Base-by-base conservation (phyloP, 2,888 invertebrate species). In the Phengaris arion region DNA sequence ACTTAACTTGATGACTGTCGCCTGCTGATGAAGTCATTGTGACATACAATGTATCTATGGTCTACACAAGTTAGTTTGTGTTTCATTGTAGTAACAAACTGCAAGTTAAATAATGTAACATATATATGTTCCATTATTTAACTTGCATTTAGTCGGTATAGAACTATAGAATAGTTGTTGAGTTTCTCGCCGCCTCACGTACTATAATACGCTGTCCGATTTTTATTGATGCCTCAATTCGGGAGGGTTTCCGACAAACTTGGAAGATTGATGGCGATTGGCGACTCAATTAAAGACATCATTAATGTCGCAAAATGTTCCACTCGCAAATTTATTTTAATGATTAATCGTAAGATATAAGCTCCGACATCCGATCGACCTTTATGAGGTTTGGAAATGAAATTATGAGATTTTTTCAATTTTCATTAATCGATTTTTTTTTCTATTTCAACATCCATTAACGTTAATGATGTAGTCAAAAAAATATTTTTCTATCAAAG, bases 261-360 rank as follows among this genome's bases (percentile, higher is more conserved):
- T 5, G 10, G 70, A 22, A 70, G 70, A 70, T 70, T 70, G 51
- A 70, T 70, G 70, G 51, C 10, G 48, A 15, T 2, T 15, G 69
- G 69, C 35, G 22, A 70, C 48, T 70, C 70, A 70, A 70, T 70
- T 70, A 70, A 48, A 70, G 51, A 70, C 70, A 51, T 51, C 70
- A 70, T 70, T 70, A 70, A 51, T 70, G 51, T 70, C 70, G 70
- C 70, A 48, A 15, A 70, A 51, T 70, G 70, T 51, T 22, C 70
- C 48, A 10, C 48, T 7, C 48, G 51, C 12, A 51, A 51, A 70
- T 70, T 9, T 52, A 70, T 22, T 70, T 70, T 70, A 70, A 22
- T 70, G 70, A 70, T 70, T 15, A 51, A 70, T 70, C 22, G 51
- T 48, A 15, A 35, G 35, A 35, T 35, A 35, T 35, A 35, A 48